Base-by-base conservation (phyloP, 2,113 vertebrate genomes). In the Ceyx melanurus region DNA sequence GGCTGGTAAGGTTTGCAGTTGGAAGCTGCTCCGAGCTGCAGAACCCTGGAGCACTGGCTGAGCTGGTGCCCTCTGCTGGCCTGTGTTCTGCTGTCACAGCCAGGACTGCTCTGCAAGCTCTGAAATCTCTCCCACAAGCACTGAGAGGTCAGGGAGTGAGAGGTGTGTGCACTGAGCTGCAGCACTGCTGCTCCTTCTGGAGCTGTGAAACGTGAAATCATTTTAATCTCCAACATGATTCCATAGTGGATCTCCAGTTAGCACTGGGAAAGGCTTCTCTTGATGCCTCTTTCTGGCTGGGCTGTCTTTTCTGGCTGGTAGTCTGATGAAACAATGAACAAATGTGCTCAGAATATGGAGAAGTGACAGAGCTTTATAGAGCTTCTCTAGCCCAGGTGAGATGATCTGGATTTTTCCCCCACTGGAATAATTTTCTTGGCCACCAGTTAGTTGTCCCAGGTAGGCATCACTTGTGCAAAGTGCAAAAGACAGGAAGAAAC, bases 41-140 rank as follows among this genome's bases (percentile, higher is more conserved):
- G 15, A 53, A 7, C n/a, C 64, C 40, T 20, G 21, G 3, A 1
- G 66, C 48, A 23, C 53, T 54, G 31, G 11, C 91, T n/a, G 4
- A 50, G 72, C n/a, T 45, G 92, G 93, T 94, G 95, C 94, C 95
- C 94, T 95, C 95, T 96, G 88, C 93, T 93, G 95, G 94, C 70
- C 48, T 15, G 45, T 6, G 25, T 0, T 43, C 78, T 46, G 51
- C 66, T 82, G 48, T 43, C 93, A 22, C 15, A 14, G 15, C 17
- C 2, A 54, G 15, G 67, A 48, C 22, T 9, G 1, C 8, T 1
- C 15, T 6, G 4, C 20, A 58, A 80, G 4, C 43, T 54, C 56
- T 22, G 5, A 1, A 37, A 26, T 26, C 40, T 28, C 51, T 58
- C 29, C 4, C 33, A 1, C 8, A 28, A 8, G 4, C 21, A 19